Evolutionary conservation across 2,888 invertebrate species (phyloP), one percentile per base, ranked within the genome.

Genomic region (Vandiemenella viatica): DNA sequence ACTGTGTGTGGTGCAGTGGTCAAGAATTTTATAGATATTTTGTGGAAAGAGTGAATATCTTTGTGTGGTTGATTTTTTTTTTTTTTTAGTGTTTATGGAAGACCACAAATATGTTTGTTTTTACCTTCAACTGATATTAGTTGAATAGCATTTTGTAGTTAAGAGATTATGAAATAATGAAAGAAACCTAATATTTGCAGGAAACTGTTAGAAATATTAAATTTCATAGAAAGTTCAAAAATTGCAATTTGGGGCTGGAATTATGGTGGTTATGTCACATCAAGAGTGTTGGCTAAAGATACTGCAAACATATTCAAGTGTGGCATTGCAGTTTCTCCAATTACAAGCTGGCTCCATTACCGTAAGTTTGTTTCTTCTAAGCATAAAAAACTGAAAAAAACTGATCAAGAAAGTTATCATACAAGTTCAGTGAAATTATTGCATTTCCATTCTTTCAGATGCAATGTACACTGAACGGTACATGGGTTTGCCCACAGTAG

Each of bases 221-320:
- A 73, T 1, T 93, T 80, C 67, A 76, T 95, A 51, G 91, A 95
- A 68, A 66, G 71, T 3, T 74, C 76, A 45, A 79, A 83, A 58
- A 85, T 89, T 0, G 93, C 89, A 43, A 92, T 97, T 60, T 96
- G 93, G 93, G 97, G 93, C 48, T 95, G 95, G 95, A 93, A 92
- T 58, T 97, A 96, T 66, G 97, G 97, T 13, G 96, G 96, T 2
- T 96, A 90, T 67, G 86, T 90, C 0, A 79, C 93, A 1, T 85
- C 87, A 4, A 80, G 90, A 71, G 85, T 84, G 2, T 70, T 96
- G 53, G 90, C 88, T 0, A 77, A 76, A 41, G 91, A 92, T 55
- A 68, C 68, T 1, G 62, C 62, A 16, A 69, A 73, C 41, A 78
- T 87, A 20, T 95, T 95, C 72, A 82, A 85, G 57, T 97, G 97